Conservation (phyloP, 1,140 invertebrate species). For the Nasonia vitripennis region DNA sequence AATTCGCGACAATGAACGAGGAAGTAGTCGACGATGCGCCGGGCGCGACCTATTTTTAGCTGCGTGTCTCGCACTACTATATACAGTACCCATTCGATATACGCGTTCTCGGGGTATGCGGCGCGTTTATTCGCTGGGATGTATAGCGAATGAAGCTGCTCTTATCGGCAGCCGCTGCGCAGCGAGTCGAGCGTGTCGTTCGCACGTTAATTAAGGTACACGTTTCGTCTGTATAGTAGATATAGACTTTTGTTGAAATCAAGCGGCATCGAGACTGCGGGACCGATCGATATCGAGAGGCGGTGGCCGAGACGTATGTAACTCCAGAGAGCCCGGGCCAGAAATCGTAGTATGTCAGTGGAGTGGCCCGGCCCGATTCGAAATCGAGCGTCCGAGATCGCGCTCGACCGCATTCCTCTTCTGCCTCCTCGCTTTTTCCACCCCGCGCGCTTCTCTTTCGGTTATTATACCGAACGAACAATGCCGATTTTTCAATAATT, state of each 20-base stretch:
- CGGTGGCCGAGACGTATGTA: not conserved
- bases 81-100: too few relatives aligned
- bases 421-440: slow-evolving; percentile 2
- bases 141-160: too few relatives aligned
- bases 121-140: too few relatives aligned
- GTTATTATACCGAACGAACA: too few relatives aligned
- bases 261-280: not conserved
- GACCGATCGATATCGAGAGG: not conserved
- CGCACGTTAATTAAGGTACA: not conserved
- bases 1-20: slow-evolving; percentile 73
- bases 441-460: not conserved
- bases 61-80: not conserved
- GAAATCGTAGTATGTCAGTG: slow-evolving; percentile 45
- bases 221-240: too few relatives aligned
- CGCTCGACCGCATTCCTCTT: slow-evolving; percentile 34
- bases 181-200: not conserved
- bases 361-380: slow-evolving; percentile 32
- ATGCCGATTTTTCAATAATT: too few relatives aligned
- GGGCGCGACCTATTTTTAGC: slow-evolving; percentile 61
- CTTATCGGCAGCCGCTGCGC: not conserved
- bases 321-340: not conserved
- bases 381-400: slow-evolving; percentile 43
- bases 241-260: too few relatives aligned
- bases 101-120: too few relatives aligned
- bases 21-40: slow-evolving; percentile 61